Evolutionary conservation across 2,113 vertebrate genomes (phyloP).

Genomic region (Albula glossodonta): DNA sequence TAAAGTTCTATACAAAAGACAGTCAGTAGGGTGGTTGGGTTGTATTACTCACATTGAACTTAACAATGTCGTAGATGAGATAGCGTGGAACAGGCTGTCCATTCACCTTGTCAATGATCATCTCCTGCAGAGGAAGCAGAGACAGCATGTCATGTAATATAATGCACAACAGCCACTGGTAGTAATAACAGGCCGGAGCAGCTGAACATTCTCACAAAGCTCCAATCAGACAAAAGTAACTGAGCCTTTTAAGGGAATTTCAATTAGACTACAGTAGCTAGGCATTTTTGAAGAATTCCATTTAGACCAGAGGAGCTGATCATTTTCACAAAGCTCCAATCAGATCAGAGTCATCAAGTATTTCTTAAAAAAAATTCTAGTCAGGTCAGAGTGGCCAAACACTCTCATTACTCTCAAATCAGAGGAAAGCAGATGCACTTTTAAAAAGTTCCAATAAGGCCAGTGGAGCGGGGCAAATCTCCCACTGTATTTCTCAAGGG

Average conservation of each 20-base stretch:
- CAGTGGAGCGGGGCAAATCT: background rate
- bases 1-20: no score
- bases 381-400: background rate
- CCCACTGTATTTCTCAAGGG: background rate
- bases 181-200: background rate
- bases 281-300: background rate
- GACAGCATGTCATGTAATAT: background rate
- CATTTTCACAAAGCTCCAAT: background rate
- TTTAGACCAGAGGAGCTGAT: background rate
- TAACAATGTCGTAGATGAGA: slow-evolving; percentile 98
- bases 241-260: background rate
- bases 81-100: slow-evolving; percentile 93
- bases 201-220: background rate
- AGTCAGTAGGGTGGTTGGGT: background rate
- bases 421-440: no score
- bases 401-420: background rate
- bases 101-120: slow-evolving; percentile 98
- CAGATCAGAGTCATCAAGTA: background rate
- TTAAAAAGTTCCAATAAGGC: background rate
- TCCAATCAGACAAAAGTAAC: background rate
- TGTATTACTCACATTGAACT: slow-evolving; percentile 89
- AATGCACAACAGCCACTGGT: background rate
- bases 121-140: slow-evolving; percentile 81
- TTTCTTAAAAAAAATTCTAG: background rate
- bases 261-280: background rate